Base-by-base conservation (phyloP, 2,888 invertebrate species). In the Pecten maximus region DNA sequence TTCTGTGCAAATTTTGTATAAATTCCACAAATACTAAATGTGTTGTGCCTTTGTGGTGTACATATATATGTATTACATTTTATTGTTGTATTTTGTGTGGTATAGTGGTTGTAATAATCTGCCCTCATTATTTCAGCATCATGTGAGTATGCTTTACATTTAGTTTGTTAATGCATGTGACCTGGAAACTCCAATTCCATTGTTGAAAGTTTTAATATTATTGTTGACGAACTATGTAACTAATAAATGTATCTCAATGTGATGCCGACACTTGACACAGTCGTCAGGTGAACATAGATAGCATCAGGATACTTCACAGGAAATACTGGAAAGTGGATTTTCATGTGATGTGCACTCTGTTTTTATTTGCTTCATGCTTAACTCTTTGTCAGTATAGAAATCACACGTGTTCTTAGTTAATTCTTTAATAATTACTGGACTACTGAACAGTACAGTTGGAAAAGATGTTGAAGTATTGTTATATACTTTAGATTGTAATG, bases 51-150 rank as follows among this genome's bases (percentile, higher is more conserved):
- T 44, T 44, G 44, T n/a, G n/a, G n/a, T n/a, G n/a, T n/a, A n/a
- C n/a, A n/a, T n/a, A n/a, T n/a, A n/a, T n/a, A n/a, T n/a, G n/a
- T n/a, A n/a, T n/a, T n/a, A n/a, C n/a, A n/a, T n/a, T n/a, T n/a
- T n/a, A n/a, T 74, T 74, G 28, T n/a, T 60, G 60, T 60, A 35
- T 35, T 35, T 54, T 54, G 54, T 54, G 2, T 74, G 74, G 10
- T 74, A 74, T 74, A 35, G 74, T 74, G 74, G 28, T 35, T 74
- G 74, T 74, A 74, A 28, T 74, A 35, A 54, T 74, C 35, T 74
- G 35, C 74, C 74, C 74, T 74, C 74, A 28, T 74, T 74, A 15
- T 74, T 74, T 74, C 74, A 74, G 74, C 74, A 74, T 74, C 74
- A 74, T 74, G 74, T 74, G 74, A 74, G 74, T 74, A 74, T 74